phyloP scores from a whole-genome alignment of 2,888 invertebrate genomes.

The Thereva nobilitata region DNA sequence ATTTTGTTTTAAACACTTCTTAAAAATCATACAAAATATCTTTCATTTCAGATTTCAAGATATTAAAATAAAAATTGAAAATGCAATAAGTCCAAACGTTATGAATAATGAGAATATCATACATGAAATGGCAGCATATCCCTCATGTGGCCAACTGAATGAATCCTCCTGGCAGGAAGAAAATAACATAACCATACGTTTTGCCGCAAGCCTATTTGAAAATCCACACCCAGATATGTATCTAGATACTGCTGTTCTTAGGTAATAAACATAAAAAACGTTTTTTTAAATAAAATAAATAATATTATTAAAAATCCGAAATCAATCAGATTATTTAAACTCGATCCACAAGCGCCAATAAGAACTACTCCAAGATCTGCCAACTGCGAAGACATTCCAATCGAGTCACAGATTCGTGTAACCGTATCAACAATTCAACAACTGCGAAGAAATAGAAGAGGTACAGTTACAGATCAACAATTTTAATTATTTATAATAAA shows the following conservation, averaged over 20 bases:
- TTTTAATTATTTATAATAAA: background rate
- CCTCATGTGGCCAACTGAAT: slow-evolving; percentile 53
- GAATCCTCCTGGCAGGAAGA: slow-evolving; percentile 52
- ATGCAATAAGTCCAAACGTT: slow-evolving; percentile 46
- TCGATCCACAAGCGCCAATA: slow-evolving; percentile 48
- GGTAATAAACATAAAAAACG: slow-evolving; percentile 39
- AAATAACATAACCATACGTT: slow-evolving; percentile 53
- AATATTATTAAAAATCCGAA: background rate
- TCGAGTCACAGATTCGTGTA: slow-evolving; percentile 54
- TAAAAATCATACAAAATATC: background rate
- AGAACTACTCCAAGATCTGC: slow-evolving; percentile 15
- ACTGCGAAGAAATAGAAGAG: slow-evolving; percentile 52
- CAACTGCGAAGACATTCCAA: slow-evolving; percentile 45
- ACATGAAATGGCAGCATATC: slow-evolving; percentile 56
- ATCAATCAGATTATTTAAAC: slow-evolving; percentile 48
- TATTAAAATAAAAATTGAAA: slow-evolving; percentile 50
- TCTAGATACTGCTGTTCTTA: slow-evolving; percentile 53
- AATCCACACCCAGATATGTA: slow-evolving; percentile 48
- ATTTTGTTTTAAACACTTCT: background rate
- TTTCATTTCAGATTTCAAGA: slow-evolving; percentile 34
- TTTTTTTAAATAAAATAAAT: background rate
- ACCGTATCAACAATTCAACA: slow-evolving; percentile 55
- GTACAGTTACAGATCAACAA: slow-evolving; percentile 36
- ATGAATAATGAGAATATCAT: slow-evolving; percentile 37
- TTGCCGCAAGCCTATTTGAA: slow-evolving; percentile 53